A percentile compares a stretch with the other conserved stretches of the same genome.
Evolutionary conservation across 2,888 invertebrate genomes (phyloP).

Genomic region (Thymelicus lineola): DNA sequence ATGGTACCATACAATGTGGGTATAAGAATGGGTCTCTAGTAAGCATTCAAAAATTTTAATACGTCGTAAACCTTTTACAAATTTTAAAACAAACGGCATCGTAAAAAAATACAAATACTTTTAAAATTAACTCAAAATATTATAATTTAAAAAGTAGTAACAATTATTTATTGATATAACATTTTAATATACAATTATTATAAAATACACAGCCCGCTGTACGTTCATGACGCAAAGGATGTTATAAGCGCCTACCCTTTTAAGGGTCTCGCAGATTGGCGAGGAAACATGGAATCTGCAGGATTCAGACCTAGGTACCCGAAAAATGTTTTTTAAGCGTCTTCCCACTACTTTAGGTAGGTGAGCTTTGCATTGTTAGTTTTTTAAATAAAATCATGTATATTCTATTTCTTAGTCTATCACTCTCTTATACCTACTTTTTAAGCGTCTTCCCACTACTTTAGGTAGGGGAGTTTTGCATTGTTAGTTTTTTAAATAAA

Average conservation of each 20-base stretch:
- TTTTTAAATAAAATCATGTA: not conserved
- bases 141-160: too few relatives aligned
- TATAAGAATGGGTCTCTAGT: too few relatives aligned
- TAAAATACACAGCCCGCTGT: constrained; percentile 35
- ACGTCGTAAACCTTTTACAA: too few relatives aligned
- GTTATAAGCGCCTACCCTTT: constrained; percentile 61
- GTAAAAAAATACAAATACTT: too few relatives aligned
- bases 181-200: not conserved
- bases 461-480: not conserved
- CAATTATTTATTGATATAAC: too few relatives aligned
- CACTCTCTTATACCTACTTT: too few relatives aligned
- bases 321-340: not conserved
- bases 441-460: not conserved
- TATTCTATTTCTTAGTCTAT: too few relatives aligned
- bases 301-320: constrained; percentile 5
- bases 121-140: too few relatives aligned
- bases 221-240: constrained; percentile 41
- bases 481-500: not conserved
- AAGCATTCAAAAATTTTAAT: too few relatives aligned
- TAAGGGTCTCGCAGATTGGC: constrained; percentile 67
- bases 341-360: not conserved
- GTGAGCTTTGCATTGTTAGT: not conserved
- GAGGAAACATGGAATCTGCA: constrained; percentile 57
- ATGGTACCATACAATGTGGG: too few relatives aligned
- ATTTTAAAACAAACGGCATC: too few relatives aligned